Percentiles rank a stretch among this genome's conserved stretches.
These are phyloP conservation scores for Orius insidiosus DNA, from an alignment of 1,140 invertebrate species.

Conservation along the genomic window DNA sequence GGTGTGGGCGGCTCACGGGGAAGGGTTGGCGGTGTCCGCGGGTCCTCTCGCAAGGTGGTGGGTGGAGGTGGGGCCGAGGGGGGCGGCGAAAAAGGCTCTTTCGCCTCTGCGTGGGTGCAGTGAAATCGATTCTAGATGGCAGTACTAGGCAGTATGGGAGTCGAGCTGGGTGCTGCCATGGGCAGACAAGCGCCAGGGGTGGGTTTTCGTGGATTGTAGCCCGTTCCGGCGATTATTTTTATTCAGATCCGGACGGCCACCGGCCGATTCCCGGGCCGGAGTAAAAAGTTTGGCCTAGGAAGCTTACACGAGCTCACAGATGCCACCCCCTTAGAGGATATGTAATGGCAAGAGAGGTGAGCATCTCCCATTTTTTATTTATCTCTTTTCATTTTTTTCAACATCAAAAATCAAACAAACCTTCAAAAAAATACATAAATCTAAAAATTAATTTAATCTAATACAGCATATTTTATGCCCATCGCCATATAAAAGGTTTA, in stretches of 20 bases:
- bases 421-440: too few species aligned
- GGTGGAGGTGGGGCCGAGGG: too few species aligned
- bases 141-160: constrained; percentile 6
- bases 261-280: neutral
- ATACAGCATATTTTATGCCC: too few species aligned
- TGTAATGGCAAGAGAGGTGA: constrained; percentile 13
- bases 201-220: neutral
- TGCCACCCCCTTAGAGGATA: constrained; percentile 11
- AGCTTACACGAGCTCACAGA: constrained; percentile 3
- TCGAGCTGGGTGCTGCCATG: constrained; percentile 3
- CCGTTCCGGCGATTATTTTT: neutral
- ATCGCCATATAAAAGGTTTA: too few species aligned
- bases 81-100: too few species aligned
- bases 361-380: neutral
- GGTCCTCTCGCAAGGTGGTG: too few species aligned
- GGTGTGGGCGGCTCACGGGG: neutral
- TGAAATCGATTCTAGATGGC: constrained; percentile 11
- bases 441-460: too few species aligned
- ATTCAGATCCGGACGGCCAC: neutral
- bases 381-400: too few species aligned
- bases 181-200: constrained; percentile 7
- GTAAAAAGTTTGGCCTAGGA: constrained; percentile 3
- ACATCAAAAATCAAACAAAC: too few species aligned
- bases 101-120: constrained; percentile 5
- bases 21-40: neutral